Evolutionary conservation across 2,888 invertebrate genomes (phyloP).

Genomic region (Sphaerolaimus hirsutus): DNA sequence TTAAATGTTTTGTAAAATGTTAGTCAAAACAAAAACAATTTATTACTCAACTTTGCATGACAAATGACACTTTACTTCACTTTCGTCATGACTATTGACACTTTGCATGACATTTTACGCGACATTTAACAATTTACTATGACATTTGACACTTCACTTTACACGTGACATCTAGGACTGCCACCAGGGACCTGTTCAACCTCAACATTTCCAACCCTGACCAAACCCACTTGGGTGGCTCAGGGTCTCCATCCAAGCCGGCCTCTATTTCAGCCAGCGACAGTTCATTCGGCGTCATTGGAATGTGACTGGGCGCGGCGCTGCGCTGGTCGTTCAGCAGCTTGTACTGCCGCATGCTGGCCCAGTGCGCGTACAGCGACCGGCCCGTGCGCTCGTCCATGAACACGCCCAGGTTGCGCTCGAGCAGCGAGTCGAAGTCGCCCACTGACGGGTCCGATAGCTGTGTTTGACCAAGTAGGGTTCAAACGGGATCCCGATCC

Average conservation of each 20-base stretch:
- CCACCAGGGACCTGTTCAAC: background rate
- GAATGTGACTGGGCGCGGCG: background rate
- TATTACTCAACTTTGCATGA: no score
- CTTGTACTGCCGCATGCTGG: conserved; percentile 65
- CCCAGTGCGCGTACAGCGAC: conserved; percentile 62
- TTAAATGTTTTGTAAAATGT: no score
- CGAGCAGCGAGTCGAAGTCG: background rate
- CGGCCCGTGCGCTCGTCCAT: conserved; percentile 62
- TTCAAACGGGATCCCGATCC: no score
- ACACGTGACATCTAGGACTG: no score
- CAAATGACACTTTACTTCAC: no score
- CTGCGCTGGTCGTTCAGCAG: conserved; percentile 61
- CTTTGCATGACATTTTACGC: no score
- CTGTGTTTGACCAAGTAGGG: no score
- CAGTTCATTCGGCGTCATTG: background rate
- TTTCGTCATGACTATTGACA: no score
- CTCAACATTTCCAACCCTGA: background rate
- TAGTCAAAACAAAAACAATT: no score
- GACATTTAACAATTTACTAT: no score
- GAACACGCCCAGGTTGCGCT: conserved; percentile 25
- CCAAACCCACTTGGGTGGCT: background rate
- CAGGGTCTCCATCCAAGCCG: background rate
- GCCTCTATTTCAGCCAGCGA: background rate
- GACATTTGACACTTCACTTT: no score
- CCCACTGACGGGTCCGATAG: no score